phyloP scores from a whole-genome alignment of 2,888 invertebrate genomes.

The Galerucella calmariensis region DNA sequence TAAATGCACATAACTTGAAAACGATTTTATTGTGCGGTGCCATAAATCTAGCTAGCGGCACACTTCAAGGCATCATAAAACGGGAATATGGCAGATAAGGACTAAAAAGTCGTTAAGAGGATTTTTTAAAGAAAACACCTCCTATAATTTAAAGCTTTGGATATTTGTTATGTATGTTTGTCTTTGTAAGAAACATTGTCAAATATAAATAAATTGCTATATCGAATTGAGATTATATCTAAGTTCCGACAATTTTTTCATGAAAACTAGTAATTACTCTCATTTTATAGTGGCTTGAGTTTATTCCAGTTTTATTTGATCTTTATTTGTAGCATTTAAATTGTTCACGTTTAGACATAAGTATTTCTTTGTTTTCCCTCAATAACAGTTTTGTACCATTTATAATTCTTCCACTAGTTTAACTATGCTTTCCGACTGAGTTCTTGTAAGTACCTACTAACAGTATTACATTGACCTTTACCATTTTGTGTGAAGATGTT shows the following conservation, averaged over 20 bases:
- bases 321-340: no score
- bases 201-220: conserved; percentile 25
- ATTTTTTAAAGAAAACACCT: conserved; percentile 27
- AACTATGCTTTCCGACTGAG: no score
- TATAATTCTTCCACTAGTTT: no score
- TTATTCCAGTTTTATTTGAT: no score
- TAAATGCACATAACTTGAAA: conserved; percentile 20
- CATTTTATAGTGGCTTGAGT: no score
- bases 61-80: conserved; percentile 35
- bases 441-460: no score
- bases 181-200: conserved; percentile 10
- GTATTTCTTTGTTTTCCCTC: no score
- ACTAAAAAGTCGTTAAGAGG: conserved; percentile 20
- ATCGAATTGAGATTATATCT: conserved; percentile 8
- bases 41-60: conserved; percentile 32
- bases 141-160: conserved; percentile 25
- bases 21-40: conserved; percentile 33
- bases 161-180: conserved; percentile 26
- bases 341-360: no score
- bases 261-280: neutral
- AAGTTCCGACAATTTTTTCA: neutral
- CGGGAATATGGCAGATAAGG: conserved; percentile 33
- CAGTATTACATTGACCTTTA: no score
- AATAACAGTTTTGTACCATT: no score
- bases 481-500: no score